Base-by-base conservation (phyloP, 2,797 vertebrate species). In the Thalassophryne amazonica region DNA sequence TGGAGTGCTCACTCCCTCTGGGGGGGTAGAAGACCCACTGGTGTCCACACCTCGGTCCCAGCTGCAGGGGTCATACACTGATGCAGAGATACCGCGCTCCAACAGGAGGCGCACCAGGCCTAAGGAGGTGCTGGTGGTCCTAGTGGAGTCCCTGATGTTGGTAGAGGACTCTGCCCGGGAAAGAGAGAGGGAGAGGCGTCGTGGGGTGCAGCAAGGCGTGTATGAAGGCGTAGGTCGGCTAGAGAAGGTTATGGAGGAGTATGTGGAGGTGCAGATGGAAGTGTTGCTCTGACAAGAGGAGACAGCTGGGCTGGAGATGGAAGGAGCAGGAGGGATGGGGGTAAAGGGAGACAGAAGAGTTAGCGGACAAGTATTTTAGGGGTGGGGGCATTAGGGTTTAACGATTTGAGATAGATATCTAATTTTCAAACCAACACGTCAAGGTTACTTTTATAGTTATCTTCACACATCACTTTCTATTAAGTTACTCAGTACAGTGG, bases 121-220 rank as follows among this genome's bases (percentile, higher is more conserved):
- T 27, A 98, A 85, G 6, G 96, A 98, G 0, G 95, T 99, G 88
- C 96, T 98, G 89, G 93, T 98, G 1, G 96, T 99, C 2, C 93
- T 97, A 0, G 97, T 99, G 70, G 95, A 94, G 84, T 99, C 97
- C 0, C 97, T 89, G 24, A 91, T 65, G 73, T 99, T 98, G 49
- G 97, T 98, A 83, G 93, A 98, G 80, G 96, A 98, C 74, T 99
- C 97, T 0, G 93, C 91, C 58, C 95, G 70, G 51, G 94, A 94
- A 61, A 94, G 92, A 49, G 95, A 96, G 59, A 95, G 89, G 52
- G 95, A 98, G 76, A 95, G 92, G 47, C 94, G 95, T 48, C 96
- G 93, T 2, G 96, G 94, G 2, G 96, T 98, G 77, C 94, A 96
- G 78, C 94, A 94, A 0, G 95, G 95, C 0, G 94, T 95, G 77